phyloP scores from a whole-genome alignment of 2,888 invertebrate species.

The Nasonia oneida region DNA sequence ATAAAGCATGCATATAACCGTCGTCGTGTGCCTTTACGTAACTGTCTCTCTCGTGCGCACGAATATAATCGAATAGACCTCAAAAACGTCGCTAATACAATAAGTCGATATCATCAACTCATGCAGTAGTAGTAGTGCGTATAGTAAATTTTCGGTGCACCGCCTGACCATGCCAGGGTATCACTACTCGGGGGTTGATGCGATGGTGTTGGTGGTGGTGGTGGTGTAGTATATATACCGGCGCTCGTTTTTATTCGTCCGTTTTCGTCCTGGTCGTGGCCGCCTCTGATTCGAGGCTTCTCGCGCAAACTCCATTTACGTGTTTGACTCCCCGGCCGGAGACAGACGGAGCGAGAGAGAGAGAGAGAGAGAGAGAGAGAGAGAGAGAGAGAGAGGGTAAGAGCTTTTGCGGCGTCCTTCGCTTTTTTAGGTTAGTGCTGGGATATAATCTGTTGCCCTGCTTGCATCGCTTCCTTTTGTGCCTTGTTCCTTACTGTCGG shows the following conservation, averaged over 20 bases:
- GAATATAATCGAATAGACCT: constrained; percentile 21
- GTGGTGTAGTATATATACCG: neutral
- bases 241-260: constrained; percentile 4
- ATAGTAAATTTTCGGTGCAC: neutral
- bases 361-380: neutral
- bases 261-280: constrained; percentile 47
- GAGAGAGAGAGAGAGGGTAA: neutral
- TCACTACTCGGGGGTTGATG: neutral
- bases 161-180: neutral
- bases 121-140: neutral
- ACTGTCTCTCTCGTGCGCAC: neutral
- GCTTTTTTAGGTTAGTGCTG: neutral
- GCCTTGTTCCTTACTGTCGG: neutral
- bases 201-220: neutral
- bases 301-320: constrained; percentile 46
- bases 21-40: constrained; percentile 3
- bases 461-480: neutral
- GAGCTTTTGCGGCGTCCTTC: neutral
- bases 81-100: constrained; percentile 22
- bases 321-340: neutral
- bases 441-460: neutral
- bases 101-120: neutral
- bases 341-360: too few species aligned
- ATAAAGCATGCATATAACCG: constrained; percentile 24
- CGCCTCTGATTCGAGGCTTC: constrained; percentile 50